Evolutionary conservation across 2,113 vertebrate genomes (phyloP).

Genomic region (Phaethon lepturus): DNA sequence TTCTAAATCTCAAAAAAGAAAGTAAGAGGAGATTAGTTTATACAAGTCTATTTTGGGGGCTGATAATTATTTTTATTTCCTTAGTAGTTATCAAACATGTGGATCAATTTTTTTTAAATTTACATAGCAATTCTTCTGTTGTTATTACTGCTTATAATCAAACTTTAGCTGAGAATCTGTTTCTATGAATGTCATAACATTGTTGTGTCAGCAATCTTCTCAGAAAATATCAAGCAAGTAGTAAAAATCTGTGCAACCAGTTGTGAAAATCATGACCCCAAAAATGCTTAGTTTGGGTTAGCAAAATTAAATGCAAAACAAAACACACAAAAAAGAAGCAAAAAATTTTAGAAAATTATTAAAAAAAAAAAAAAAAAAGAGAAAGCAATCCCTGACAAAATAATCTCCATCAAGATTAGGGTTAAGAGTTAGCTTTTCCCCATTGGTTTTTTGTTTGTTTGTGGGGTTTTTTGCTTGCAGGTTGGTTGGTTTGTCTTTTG

Average conservation of each 20-base stretch:
- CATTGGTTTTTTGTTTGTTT: neutral
- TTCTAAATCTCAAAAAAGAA: neutral
- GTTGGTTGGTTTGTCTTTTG: neutral
- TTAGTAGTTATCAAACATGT: neutral
- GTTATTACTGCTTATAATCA: neutral
- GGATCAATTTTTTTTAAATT: fast-evolving
- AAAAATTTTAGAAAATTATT: neutral
- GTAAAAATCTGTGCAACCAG: neutral
- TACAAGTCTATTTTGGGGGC: neutral
- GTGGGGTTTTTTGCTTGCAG: neutral
- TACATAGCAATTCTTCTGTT: neutral
- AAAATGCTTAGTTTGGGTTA: neutral
- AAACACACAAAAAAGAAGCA: neutral
- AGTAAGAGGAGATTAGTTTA: neutral
- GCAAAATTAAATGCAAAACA: fast-evolving
- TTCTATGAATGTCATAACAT: neutral
- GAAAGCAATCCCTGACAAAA: neutral
- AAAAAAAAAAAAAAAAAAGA: neutral
- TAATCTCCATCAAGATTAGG: neutral
- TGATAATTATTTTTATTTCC: neutral
- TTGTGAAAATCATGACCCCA: neutral
- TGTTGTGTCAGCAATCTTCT: neutral
- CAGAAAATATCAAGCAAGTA: neutral
- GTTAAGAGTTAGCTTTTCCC: neutral
- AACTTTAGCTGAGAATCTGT: neutral